phyloP scores from a whole-genome alignment of 2,113 vertebrate genomes.

The Lasiurus cinereus region DNA sequence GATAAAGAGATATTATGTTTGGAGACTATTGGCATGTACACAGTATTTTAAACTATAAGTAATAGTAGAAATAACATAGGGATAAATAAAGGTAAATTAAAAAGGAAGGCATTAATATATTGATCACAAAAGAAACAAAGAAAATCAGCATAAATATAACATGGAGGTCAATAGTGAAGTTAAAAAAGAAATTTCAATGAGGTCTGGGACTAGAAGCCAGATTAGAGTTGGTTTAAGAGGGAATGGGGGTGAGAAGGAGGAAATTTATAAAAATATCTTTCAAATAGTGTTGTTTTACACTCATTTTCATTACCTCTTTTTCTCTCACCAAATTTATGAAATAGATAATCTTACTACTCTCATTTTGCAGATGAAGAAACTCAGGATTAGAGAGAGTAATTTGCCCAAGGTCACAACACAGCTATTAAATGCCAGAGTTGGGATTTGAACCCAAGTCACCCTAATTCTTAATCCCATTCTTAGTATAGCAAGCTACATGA shows the following conservation, averaged over 20 bases:
- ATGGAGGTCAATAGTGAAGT: background rate
- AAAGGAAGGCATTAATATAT: background rate
- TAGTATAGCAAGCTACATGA: background rate
- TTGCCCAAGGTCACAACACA: background rate
- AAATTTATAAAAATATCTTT: background rate
- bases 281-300: background rate
- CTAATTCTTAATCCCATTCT: background rate
- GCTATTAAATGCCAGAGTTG: background rate
- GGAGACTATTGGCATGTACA: background rate
- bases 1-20: background rate
- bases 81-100: slow-evolving; percentile 9
- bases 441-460: background rate
- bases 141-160: background rate
- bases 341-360: background rate
- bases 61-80: background rate
- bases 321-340: background rate
- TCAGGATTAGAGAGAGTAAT: background rate
- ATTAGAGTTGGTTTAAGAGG: background rate
- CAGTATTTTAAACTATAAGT: background rate
- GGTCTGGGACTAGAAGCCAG: background rate
- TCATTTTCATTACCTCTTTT: background rate
- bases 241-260: background rate
- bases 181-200: background rate
- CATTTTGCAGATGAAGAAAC: background rate
- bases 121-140: background rate